Evolutionary conservation across 2,113 vertebrate species (phyloP).

Genomic region (Rhinichthys klamathensis): DNA sequence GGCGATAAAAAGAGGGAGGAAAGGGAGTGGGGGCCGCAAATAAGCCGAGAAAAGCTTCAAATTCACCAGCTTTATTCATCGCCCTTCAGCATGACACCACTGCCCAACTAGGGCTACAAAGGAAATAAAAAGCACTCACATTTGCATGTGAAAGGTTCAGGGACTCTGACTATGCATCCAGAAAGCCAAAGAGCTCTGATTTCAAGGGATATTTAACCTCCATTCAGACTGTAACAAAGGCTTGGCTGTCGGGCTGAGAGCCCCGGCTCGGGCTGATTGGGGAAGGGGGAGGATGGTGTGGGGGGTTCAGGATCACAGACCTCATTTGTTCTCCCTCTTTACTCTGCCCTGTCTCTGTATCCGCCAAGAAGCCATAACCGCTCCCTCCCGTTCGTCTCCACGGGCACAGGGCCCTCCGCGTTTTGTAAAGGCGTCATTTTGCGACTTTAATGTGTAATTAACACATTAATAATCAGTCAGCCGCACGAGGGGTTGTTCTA

Average conservation of each 20-base stretch:
- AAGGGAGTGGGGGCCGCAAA: conserved; percentile 44
- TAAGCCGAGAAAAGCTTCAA: conserved; percentile 70
- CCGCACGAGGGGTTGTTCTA: not conserved
- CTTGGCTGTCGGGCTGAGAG: conserved; percentile 75
- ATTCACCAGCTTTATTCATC: conserved; percentile 81
- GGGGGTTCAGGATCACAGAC: conserved; percentile 76
- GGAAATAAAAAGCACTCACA: conserved; percentile 76
- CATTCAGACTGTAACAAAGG: conserved; percentile 84
- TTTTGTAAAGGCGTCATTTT: conserved; percentile 44
- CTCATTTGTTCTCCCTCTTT: conserved; percentile 87
- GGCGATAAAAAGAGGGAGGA: conserved; percentile 70
- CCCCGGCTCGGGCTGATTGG: conserved; percentile 77
- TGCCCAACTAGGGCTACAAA: conserved; percentile 78
- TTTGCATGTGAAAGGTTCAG: conserved; percentile 87
- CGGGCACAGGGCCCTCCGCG: not conserved
- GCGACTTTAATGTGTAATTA: conserved; percentile 10
- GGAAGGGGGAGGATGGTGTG: conserved; percentile 56
- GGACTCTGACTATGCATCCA: conserved; percentile 80
- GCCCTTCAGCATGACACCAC: conserved; percentile 80
- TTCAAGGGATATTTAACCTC: conserved; percentile 88
- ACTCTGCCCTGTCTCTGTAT: conserved; percentile 83
- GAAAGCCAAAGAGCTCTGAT: conserved; percentile 83
- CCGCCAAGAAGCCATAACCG: conserved; percentile 77
- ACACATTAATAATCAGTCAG: conserved; percentile 28
- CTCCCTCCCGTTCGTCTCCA: conserved; percentile 22